phyloP scores from a whole-genome alignment of 2,888 invertebrate species.

The Dastarcus helophoroides region DNA sequence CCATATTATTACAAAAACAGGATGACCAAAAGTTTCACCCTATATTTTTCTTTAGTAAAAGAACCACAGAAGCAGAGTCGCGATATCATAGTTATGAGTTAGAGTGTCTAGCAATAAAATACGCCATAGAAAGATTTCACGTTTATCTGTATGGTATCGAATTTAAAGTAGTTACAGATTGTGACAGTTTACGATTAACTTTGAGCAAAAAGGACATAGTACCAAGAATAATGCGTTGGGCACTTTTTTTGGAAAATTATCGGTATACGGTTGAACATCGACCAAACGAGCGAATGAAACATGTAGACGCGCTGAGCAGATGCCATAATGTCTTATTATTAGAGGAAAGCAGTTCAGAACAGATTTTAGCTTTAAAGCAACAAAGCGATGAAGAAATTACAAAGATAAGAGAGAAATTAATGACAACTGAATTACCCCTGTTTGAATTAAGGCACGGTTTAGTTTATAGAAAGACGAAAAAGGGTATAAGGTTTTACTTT shows the following conservation, averaged over 20 bases:
- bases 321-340: constrained; percentile 15
- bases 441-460: constrained; percentile 17
- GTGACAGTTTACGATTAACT: constrained; percentile 20
- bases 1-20: constrained; percentile 25
- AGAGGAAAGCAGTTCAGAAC: constrained; percentile 17
- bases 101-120: constrained; percentile 21
- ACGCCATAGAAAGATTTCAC: constrained; percentile 20
- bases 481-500: constrained; percentile 14
- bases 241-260: constrained; percentile 17
- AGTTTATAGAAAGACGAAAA: constrained; percentile 15
- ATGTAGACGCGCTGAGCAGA: constrained; percentile 24
- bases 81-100: constrained; percentile 28
- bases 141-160: constrained; percentile 21
- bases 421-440: constrained; percentile 10
- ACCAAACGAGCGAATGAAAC: constrained; percentile 17
- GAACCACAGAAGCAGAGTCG: constrained; percentile 20
- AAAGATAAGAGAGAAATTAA: constrained; percentile 14
- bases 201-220: constrained; percentile 23
- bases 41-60: constrained; percentile 25
- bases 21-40: constrained; percentile 21
- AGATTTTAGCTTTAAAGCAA: constrained; percentile 14
- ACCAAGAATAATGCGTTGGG: constrained; percentile 23
- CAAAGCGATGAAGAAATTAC: constrained; percentile 16
- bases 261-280: constrained; percentile 16
- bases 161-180: constrained; percentile 24